Evolutionary conservation across 2,797 vertebrate genomes (phyloP).

Genomic region (Zonotrichia albicollis): DNA sequence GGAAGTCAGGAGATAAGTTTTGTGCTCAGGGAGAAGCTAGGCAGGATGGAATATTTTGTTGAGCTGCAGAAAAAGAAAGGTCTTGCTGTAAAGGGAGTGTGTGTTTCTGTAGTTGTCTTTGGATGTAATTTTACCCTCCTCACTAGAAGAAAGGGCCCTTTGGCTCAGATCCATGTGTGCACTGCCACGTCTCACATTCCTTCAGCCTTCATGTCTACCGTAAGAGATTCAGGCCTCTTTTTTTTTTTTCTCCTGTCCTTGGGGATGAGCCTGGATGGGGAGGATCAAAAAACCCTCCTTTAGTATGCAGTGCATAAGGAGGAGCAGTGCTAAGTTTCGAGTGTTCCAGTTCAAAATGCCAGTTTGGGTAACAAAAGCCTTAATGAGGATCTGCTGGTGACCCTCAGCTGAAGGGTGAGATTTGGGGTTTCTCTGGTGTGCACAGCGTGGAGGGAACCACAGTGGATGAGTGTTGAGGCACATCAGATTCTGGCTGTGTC

Average conservation of each 20-base stretch:
- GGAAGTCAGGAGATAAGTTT: background rate
- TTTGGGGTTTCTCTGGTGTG: background rate
- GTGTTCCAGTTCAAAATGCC: background rate
- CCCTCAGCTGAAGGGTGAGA: background rate
- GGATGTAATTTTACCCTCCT: background rate
- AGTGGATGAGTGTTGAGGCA: background rate
- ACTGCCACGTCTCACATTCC: background rate
- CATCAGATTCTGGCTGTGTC: background rate
- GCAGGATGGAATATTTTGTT: background rate
- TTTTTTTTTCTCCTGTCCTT: background rate
- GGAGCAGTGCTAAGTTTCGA: background rate
- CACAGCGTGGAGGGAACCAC: background rate
- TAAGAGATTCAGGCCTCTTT: background rate
- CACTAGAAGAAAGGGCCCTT: background rate
- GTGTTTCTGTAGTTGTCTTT: background rate
- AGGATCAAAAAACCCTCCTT: background rate
- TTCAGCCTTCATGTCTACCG: background rate
- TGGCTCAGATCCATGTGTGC: background rate
- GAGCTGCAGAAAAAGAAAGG: background rate
- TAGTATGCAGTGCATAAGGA: background rate
- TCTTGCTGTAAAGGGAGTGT: background rate
- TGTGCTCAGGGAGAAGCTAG: background rate
- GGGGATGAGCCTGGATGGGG: background rate
- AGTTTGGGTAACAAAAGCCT: background rate
- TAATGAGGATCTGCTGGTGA: background rate